Base-by-base conservation (phyloP, 2,113 vertebrate species). In the Anser cygnoides region DNA sequence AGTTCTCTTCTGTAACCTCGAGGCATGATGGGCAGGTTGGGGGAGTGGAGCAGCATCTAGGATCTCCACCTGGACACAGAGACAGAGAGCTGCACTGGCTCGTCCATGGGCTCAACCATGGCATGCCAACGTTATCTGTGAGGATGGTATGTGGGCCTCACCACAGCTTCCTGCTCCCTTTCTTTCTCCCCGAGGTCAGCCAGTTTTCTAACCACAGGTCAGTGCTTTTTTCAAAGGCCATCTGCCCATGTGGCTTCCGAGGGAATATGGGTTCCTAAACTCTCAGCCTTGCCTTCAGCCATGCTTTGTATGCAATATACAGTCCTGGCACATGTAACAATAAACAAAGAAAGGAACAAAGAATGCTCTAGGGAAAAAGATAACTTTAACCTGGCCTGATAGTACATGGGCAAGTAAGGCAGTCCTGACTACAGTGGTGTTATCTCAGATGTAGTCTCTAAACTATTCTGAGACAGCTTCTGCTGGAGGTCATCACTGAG, bases 91-190 rank as follows among this genome's bases (percentile, higher is more conserved):
- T 72, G 70, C 70, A 54, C 49, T 10, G 50, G 63, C 35, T 73
- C 22, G 33, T 39, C 46, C 39, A n/a, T 22, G 44, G 62, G 31
- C 57, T 79, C 41, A 65, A 23, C 58, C 39, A n/a, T 21, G 26
- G 37, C 1, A 0, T 50, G 44, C 9, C 21, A 33, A 25, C 0
- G 0, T 62, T 75, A 89, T 61, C 66, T 4, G 1, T 76, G 46
- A 83, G 62, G 35, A 39, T 80, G 35, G 18, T 71, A 37, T n/a
- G 35, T 31, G 46, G 41, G 19, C 39, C 25, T 80, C 58, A 58
- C 41, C 63, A 66, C 0, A 1, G 15, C 25, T 92, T 67, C 39
- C 41, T 80, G 26, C 6, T 83, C 35, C 25, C 37, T 58, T 70
- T 83, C 63, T 39, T 74, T 52, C 44, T 75, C 23, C 74, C 59